Percentiles rank a stretch among this genome's conserved stretches.
These are phyloP conservation scores for Vulpes lagopus DNA, from an alignment of 2,113 vertebrate genomes.

Conservation along the genomic window DNA sequence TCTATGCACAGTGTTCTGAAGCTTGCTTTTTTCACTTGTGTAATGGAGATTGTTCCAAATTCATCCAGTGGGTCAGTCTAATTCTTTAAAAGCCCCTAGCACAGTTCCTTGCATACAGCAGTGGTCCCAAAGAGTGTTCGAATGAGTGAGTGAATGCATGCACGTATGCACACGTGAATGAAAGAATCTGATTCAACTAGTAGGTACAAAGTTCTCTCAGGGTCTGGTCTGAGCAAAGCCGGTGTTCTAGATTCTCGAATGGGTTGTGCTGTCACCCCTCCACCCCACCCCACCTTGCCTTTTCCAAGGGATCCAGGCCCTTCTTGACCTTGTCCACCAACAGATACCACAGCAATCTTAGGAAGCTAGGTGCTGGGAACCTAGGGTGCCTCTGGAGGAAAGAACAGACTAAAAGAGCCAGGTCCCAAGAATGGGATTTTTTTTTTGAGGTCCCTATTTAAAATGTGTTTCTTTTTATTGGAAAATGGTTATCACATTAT, in stretches of 20 bases:
- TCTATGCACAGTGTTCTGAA: constrained; percentile 72
- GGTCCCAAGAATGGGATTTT: neutral
- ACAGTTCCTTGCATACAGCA: neutral
- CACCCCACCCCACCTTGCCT: neutral
- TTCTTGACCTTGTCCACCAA: neutral
- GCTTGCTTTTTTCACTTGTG: constrained; percentile 68
- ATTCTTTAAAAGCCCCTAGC: neutral
- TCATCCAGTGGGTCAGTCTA: neutral
- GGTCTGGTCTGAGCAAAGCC: neutral
- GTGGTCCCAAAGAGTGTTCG: neutral
- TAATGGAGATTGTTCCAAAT: constrained; percentile 15
- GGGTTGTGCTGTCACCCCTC: neutral
- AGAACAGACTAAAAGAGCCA: neutral
- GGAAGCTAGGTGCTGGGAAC: neutral
- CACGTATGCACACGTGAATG: neutral
- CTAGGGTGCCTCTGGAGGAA: neutral
- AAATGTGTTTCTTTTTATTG: constrained; percentile 52
- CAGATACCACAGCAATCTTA: neutral
- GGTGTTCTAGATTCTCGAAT: neutral
- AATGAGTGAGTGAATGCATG: neutral
- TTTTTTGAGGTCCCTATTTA: constrained; percentile 7
- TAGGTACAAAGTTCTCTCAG: neutral
- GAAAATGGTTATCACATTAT: constrained; percentile 4
- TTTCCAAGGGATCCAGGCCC: neutral
- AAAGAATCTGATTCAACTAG: neutral